phyloP scores from a whole-genome alignment of 2,113 vertebrate species.

The Coturnix japonica region DNA sequence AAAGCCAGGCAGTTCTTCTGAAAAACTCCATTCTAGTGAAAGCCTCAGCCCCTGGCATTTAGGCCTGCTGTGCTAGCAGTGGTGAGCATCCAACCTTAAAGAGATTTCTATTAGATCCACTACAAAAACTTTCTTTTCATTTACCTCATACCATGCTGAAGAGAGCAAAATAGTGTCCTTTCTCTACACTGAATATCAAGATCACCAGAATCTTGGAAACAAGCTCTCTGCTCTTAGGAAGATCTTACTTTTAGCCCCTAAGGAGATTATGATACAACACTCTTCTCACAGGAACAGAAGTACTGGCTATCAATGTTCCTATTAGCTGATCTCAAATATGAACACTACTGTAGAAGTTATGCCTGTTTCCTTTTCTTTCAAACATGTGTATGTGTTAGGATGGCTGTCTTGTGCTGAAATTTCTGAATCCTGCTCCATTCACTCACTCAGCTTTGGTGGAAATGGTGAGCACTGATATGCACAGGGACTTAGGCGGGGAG shows the following conservation, averaged over 20 bases:
- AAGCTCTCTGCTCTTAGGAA: background rate
- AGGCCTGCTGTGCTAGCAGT: background rate
- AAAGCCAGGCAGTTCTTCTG: background rate
- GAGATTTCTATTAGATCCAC: background rate
- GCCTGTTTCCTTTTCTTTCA: background rate
- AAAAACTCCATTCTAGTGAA: background rate
- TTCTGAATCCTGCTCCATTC: background rate
- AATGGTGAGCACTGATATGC: background rate
- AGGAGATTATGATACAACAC: background rate
- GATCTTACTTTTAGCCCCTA: background rate
- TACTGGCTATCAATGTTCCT: background rate
- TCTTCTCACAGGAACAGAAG: background rate
- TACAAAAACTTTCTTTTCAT: background rate
- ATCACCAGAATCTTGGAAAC: background rate
- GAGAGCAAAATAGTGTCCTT: background rate
- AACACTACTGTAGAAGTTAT: background rate
- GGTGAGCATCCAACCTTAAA: background rate
- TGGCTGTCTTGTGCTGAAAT: background rate
- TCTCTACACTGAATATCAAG: background rate
- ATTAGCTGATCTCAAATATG: background rate
- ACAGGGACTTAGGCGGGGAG: background rate
- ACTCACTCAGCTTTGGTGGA: background rate
- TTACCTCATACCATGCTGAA: background rate
- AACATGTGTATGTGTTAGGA: background rate
- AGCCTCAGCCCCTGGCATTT: background rate